Base-by-base conservation (phyloP, 2,113 vertebrate species). In the Capreolus pygargus region DNA sequence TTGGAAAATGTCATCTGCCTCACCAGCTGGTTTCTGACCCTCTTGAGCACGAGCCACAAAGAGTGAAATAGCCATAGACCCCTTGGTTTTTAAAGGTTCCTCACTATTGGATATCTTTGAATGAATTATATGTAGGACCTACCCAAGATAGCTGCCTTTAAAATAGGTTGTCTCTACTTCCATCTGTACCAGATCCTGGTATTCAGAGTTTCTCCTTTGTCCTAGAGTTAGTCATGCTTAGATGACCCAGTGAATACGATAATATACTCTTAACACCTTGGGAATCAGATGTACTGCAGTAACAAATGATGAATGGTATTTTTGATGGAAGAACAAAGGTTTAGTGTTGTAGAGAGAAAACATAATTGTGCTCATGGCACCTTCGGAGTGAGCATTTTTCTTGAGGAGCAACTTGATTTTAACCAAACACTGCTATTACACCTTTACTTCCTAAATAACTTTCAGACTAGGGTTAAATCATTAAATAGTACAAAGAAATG, bases 381-480 rank as follows among this genome's bases (percentile, higher is more conserved):
- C 52, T 89, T 76, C n/a, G 13, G 23, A 43, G 30, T 83, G 43
- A 85, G 28, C 67, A 14, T 93, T 94, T 88, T 57, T 50, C 36
- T 39, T 3, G 12, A 90, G 45, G 19, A 30, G 55, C 58, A 74
- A 67, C 58, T 84, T 78, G 21, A 58, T 82, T 91, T 76, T 11
- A 74, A 15, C 76, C 30, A 78, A 19, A 60, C 54, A 43, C 23
- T 86, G 4, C 78, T 84, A 7, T 95, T 81, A 92, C 39, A 92
- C 45, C 55, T 87, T 92, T 79, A 93, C 83, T 95, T 93, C 64
- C 82, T 89, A n/a, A 91, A 28, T 54, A 92, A 43, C 64, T 85
- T 58, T 96, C 25, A 90, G 45, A 52, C 94, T 61, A 95, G 54
- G 45, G 19, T 89, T 89, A 91, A 95, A 61, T 94, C 76, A 61